phyloP scores from a whole-genome alignment of 2,113 vertebrate genomes.

The Petroica traversi region DNA sequence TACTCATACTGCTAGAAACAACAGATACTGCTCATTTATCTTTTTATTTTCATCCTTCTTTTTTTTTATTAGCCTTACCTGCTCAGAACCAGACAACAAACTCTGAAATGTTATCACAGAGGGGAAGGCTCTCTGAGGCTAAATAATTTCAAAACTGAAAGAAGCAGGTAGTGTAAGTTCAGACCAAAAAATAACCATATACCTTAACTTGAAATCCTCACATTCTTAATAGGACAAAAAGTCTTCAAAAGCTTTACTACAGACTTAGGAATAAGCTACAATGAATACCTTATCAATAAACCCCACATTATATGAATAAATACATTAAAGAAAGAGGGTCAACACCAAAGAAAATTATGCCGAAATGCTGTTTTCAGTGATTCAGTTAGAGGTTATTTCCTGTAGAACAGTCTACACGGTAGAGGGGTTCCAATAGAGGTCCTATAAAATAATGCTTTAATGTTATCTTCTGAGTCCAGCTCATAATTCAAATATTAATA shows the following conservation, averaged over 20 bases:
- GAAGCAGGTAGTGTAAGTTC: background rate
- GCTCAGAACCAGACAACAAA: background rate
- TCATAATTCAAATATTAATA: background rate
- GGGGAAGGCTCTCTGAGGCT: background rate
- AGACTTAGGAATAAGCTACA: background rate
- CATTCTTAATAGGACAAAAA: background rate
- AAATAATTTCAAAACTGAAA: background rate
- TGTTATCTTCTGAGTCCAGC: background rate
- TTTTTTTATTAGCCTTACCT: background rate
- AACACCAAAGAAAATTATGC: background rate
- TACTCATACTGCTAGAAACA: background rate
- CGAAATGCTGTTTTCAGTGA: background rate
- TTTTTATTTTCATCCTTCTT: background rate
- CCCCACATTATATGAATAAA: background rate
- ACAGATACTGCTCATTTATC: background rate
- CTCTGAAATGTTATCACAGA: background rate
- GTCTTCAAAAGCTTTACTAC: background rate
- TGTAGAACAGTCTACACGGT: background rate
- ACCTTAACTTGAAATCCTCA: background rate
- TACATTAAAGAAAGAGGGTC: background rate
- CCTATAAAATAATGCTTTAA: background rate
- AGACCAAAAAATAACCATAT: background rate
- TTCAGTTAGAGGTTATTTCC: background rate
- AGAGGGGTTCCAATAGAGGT: background rate
- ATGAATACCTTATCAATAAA: background rate